Evolutionary conservation across 2,888 invertebrate species (phyloP).

Genomic region (Cetonia aurata): DNA sequence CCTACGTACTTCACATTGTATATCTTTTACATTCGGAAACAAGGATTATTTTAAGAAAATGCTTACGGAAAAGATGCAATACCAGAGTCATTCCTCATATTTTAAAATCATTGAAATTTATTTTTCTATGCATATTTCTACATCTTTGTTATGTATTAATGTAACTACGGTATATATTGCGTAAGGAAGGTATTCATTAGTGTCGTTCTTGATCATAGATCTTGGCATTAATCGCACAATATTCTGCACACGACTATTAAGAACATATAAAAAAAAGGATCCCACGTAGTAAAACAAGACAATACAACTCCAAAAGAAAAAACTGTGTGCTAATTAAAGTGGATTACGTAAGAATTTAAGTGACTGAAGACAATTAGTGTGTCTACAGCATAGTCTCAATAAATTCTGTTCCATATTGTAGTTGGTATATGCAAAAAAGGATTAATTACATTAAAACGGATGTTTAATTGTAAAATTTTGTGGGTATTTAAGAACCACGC

Average conservation of each 20-base stretch:
- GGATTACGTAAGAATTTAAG: background rate
- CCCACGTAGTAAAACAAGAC: too few species aligned
- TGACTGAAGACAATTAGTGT: background rate
- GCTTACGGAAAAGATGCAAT: too few species aligned
- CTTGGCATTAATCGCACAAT: background rate
- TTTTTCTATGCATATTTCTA: background rate
- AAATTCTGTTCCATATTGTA: background rate
- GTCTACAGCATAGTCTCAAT: background rate
- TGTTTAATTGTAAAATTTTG: too few species aligned
- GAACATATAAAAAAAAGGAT: background rate
- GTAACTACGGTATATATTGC: too few species aligned
- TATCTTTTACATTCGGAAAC: too few species aligned
- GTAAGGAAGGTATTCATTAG: background rate
- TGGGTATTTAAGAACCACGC: too few species aligned
- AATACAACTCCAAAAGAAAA: background rate
- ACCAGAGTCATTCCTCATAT: too few species aligned
- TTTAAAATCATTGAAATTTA: too few species aligned
- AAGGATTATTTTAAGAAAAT: too few species aligned
- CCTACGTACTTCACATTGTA: too few species aligned
- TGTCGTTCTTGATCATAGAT: background rate
- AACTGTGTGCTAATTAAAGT: background rate
- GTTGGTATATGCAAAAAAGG: background rate
- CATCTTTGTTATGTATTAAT: background rate
- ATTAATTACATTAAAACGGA: too few species aligned
- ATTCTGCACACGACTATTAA: too few species aligned